Evolutionary conservation across 2,113 vertebrate genomes (phyloP).

Genomic region (human (Homo sapiens)): GRCh38 chr9:121125501-121126000

Average conservation of each 20-base stretch:
- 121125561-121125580: background rate
- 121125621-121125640: slow-evolving; percentile 23
- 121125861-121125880: slow-evolving; percentile 84
- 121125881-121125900: slow-evolving; percentile 87
- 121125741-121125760: slow-evolving; percentile 91
- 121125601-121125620: slow-evolving; percentile 30
- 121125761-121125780: slow-evolving; percentile 92
- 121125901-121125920: slow-evolving; percentile 85
- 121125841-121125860: slow-evolving; percentile 88
- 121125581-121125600: slow-evolving; percentile 22
- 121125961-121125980: background rate
- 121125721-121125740: slow-evolving; percentile 93
- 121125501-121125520: background rate
- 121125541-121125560: background rate
- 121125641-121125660: background rate
- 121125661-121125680: background rate
- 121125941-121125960: slow-evolving; percentile 29
- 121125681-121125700: slow-evolving; percentile 19
- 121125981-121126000: background rate
- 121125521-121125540: background rate
- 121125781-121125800: slow-evolving; percentile 89
- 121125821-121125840: slow-evolving; percentile 86
- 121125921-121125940: slow-evolving; percentile 88
- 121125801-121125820: slow-evolving; percentile 86
- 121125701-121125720: slow-evolving; percentile 86